Evolutionary conservation across 2,797 vertebrate genomes (phyloP).

Genomic region (Urophycis tenuis): DNA sequence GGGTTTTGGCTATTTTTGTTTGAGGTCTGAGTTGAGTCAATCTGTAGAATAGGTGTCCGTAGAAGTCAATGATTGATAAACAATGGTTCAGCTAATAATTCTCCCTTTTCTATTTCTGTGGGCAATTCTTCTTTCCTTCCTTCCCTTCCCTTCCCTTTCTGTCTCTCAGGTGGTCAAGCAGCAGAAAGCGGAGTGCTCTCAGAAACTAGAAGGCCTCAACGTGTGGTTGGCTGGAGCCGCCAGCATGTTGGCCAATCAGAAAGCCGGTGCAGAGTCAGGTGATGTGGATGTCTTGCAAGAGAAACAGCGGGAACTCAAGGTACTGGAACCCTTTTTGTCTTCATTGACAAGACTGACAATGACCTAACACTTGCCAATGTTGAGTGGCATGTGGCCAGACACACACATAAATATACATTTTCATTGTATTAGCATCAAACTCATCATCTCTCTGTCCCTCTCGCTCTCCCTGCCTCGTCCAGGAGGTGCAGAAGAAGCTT

Average conservation of each 20-base stretch:
- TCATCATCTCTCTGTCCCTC: not conserved
- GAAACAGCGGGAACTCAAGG: conserved; percentile 82
- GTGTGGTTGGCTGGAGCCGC: conserved; percentile 82
- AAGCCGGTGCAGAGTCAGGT: conserved; percentile 52
- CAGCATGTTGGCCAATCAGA: conserved; percentile 70
- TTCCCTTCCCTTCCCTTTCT: not conserved
- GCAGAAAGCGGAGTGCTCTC: conserved; percentile 82
- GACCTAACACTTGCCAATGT: not conserved
- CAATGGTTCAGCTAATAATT: conserved; percentile 20
- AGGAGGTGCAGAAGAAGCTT: conserved; percentile 85
- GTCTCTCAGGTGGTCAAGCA: conserved; percentile 82
- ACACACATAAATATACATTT: too few relatives aligned
- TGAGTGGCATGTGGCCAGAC: not conserved
- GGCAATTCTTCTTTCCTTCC: conserved; percentile 14
- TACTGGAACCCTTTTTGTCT: conserved; percentile 39
- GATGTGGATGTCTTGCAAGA: conserved; percentile 78
- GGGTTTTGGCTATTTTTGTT: not conserved
- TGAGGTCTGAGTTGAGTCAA: not conserved
- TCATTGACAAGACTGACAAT: not conserved
- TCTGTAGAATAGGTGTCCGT: not conserved
- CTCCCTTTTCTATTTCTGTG: conserved; percentile 18
- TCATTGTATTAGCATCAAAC: not conserved
- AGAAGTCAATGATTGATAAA: not conserved
- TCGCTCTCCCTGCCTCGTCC: not conserved
- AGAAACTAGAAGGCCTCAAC: conserved; percentile 81